A percentile compares a stretch with the other conserved stretches of the same genome.
These are phyloP conservation scores for Pipistrellus pipistrellus DNA, from an alignment of 2,797 vertebrate genomes.

Conservation along the genomic window DNA sequence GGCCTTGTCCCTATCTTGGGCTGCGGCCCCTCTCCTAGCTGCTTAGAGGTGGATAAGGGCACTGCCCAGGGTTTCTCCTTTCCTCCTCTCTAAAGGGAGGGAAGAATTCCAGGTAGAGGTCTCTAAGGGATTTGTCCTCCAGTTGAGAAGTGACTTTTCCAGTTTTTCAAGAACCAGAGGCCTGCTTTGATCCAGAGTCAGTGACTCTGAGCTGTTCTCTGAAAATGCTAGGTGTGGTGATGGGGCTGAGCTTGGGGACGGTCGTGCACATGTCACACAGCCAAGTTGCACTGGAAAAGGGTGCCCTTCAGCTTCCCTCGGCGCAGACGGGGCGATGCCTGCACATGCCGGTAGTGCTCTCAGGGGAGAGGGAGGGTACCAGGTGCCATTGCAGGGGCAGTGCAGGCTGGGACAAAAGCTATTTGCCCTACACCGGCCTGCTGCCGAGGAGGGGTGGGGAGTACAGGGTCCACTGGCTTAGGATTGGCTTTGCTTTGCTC, in stretches of 20 bases:
- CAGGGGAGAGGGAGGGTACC: neutral
- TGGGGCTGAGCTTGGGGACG: neutral
- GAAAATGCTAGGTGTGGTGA: neutral
- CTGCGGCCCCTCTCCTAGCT: neutral
- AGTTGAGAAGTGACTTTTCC: conserved; percentile 77
- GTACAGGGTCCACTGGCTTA: neutral
- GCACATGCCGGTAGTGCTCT: neutral
- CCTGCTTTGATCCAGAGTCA: conserved; percentile 56
- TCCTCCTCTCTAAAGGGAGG: conserved; percentile 24
- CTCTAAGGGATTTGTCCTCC: neutral
- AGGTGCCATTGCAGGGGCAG: no score
- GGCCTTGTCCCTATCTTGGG: neutral
- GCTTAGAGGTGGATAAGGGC: neutral
- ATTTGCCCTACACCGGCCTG: neutral
- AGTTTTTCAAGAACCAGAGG: conserved; percentile 72
- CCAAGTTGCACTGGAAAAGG: neutral
- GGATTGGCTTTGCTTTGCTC: neutral
- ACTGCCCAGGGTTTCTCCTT: neutral
- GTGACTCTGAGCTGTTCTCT: conserved; percentile 46
- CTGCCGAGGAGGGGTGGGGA: neutral
- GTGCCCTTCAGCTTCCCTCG: neutral
- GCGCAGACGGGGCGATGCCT: fast-evolving
- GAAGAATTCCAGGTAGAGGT: neutral
- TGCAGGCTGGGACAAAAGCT: neutral
- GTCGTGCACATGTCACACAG: fast-evolving